phyloP scores from a whole-genome alignment of 2,797 vertebrate species.

The Hephaestus fuliginosus region DNA sequence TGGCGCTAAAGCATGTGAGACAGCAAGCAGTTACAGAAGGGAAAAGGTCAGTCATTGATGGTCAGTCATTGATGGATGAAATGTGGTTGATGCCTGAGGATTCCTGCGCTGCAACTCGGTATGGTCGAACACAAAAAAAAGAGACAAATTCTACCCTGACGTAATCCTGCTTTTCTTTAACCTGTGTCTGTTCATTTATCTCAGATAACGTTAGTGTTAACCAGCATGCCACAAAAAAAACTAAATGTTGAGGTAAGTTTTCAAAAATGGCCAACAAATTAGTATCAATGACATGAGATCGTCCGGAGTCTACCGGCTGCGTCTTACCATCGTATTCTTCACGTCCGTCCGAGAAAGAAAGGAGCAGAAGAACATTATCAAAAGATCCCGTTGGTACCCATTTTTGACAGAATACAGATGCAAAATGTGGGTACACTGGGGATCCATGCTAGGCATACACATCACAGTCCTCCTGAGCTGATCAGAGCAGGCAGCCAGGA shows the following conservation, averaged over 20 bases:
- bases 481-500: constrained; percentile 8
- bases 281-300: constrained; percentile 69
- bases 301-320: constrained; percentile 61
- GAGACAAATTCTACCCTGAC: constrained; percentile 30
- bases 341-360: constrained; percentile 80
- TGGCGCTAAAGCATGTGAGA: constrained; percentile 65
- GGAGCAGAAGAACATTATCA: constrained; percentile 82
- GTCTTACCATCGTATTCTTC: constrained; percentile 95
- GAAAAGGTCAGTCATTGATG: constrained; percentile 56
- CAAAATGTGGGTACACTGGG: constrained; percentile 77
- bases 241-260: constrained; percentile 33
- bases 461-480: constrained; percentile 67
- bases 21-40: constrained; percentile 64
- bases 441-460: constrained; percentile 80
- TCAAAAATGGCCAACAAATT: constrained; percentile 63
- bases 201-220: constrained; percentile 60
- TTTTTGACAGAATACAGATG: constrained; percentile 54
- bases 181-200: constrained; percentile 5
- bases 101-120: constrained; percentile 30
- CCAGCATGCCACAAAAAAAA: constrained; percentile 68
- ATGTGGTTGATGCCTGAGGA: constrained; percentile 25
- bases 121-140: constrained; percentile 15
- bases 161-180: not conserved
- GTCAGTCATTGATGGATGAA: constrained; percentile 58
- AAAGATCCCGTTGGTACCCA: constrained; percentile 81